These are phyloP conservation scores for Rhizomys pruinosus DNA, from an alignment of 2,113 vertebrate species.

Conservation along the genomic window DNA sequence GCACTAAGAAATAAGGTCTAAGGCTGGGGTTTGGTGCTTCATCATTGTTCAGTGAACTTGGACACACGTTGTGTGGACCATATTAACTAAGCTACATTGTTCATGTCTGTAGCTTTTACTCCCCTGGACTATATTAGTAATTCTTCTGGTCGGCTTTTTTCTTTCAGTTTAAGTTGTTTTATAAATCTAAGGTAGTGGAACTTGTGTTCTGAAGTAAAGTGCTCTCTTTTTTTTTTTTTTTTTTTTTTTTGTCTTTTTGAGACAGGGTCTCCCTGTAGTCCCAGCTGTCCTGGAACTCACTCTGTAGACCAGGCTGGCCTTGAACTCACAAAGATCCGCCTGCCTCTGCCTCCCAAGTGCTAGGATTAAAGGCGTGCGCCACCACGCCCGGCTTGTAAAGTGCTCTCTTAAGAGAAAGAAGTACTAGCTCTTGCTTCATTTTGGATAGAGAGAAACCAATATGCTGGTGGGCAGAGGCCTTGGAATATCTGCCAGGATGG, in stretches of 20 bases:
- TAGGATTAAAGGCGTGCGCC: no score
- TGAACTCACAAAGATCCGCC: no score
- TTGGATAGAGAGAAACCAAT: neutral
- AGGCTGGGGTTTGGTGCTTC: neutral
- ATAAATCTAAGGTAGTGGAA: neutral
- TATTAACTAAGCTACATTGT: conserved; percentile 9
- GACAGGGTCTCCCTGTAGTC: no score
- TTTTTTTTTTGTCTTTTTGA: no score
- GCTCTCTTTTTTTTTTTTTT: no score
- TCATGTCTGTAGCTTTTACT: neutral
- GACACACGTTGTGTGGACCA: neutral
- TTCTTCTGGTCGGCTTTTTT: neutral
- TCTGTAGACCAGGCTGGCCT: no score
- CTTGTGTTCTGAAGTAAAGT: neutral
- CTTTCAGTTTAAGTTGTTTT: neutral
- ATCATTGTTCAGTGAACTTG: neutral
- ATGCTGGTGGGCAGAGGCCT: neutral
- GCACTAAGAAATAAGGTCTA: neutral
- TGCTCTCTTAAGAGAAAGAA: neutral
- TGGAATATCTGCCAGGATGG: neutral
- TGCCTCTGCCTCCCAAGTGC: no score
- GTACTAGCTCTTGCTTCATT: neutral
- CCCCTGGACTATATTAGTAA: neutral
- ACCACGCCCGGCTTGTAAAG: no score
- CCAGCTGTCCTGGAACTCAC: no score